These are phyloP conservation scores for Alauda arvensis DNA, from an alignment of 2,797 vertebrate species.

Conservation along the genomic window DNA sequence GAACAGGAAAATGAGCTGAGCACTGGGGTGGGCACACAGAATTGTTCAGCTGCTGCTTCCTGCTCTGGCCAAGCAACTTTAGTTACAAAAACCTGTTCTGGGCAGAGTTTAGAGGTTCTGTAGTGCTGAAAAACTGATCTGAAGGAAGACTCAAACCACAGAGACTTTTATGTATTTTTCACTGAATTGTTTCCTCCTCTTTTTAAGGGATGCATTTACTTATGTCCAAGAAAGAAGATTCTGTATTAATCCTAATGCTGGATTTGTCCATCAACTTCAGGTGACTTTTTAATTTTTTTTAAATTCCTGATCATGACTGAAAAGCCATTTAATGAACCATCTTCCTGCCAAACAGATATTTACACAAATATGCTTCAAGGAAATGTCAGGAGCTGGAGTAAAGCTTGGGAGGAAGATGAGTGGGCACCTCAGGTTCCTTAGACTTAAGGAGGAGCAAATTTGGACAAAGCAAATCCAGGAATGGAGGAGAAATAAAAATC, in stretches of 20 bases:
- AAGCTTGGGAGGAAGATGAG: neutral
- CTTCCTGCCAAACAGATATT: neutral
- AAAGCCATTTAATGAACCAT: neutral
- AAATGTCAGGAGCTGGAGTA: neutral
- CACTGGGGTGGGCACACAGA: neutral
- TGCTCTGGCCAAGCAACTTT: neutral
- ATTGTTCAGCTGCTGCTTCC: neutral
- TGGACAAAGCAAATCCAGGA: neutral
- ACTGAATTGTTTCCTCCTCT: neutral
- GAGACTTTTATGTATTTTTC: neutral
- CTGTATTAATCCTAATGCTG: slow-evolving; percentile 98
- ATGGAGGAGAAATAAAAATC: neutral
- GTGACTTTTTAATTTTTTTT: slow-evolving; percentile 59
- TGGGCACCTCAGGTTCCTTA: neutral
- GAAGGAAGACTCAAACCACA: neutral
- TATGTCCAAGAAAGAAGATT: slow-evolving; percentile 98
- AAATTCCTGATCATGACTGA: neutral
- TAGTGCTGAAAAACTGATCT: neutral
- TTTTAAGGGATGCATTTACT: slow-evolving; percentile 90
- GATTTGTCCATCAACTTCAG: slow-evolving; percentile 98
- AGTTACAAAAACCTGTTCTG: neutral
- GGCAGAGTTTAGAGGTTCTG: neutral
- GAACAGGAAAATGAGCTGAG: neutral
- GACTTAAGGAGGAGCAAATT: neutral
- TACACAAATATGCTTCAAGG: neutral